These are phyloP conservation scores for Microctenopoma steveboyesi DNA, from an alignment of 2,797 vertebrate species.

Conservation along the genomic window DNA sequence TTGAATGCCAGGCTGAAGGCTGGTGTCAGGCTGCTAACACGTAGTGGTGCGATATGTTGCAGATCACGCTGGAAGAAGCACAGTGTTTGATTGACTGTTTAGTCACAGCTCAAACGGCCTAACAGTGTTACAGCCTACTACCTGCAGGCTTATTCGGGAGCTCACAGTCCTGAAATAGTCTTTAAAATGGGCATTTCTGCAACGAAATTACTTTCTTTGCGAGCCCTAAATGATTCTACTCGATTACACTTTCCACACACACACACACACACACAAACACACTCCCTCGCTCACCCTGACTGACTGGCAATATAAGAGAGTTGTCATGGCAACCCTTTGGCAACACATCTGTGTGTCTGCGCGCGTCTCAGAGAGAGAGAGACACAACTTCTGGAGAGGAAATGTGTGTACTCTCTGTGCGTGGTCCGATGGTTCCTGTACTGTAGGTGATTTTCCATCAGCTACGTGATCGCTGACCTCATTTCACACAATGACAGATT, in stretches of 20 bases:
- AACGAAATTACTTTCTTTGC: slow-evolving; percentile 57
- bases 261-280: slow-evolving; percentile 1
- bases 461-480: slow-evolving; percentile 67
- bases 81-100: slow-evolving; percentile 27
- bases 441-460: slow-evolving; percentile 69
- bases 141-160: slow-evolving; percentile 34
- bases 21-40: slow-evolving; percentile 10
- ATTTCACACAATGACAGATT: slow-evolving; percentile 68
- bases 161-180: slow-evolving; percentile 44
- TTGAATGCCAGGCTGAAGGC: slow-evolving; percentile 20
- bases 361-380: slow-evolving; percentile 15
- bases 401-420: slow-evolving; percentile 1
- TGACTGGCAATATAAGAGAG: slow-evolving; percentile 55
- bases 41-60: slow-evolving; percentile 11
- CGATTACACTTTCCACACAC: slow-evolving; percentile 50
- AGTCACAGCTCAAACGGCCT: slow-evolving; percentile 11
- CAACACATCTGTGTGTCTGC: slow-evolving; percentile 67
- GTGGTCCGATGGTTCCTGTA: slow-evolving; percentile 44
- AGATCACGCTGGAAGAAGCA: slow-evolving; percentile 19
- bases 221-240: slow-evolving; percentile 60
- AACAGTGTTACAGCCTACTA: not conserved
- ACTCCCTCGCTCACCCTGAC: slow-evolving; percentile 46
- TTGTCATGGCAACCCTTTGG: slow-evolving; percentile 83
- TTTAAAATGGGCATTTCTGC: slow-evolving; percentile 54
- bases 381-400: slow-evolving; percentile 13